These are phyloP conservation scores for Andrena camellia DNA, from an alignment of 2,888 invertebrate genomes.

Conservation along the genomic window DNA sequence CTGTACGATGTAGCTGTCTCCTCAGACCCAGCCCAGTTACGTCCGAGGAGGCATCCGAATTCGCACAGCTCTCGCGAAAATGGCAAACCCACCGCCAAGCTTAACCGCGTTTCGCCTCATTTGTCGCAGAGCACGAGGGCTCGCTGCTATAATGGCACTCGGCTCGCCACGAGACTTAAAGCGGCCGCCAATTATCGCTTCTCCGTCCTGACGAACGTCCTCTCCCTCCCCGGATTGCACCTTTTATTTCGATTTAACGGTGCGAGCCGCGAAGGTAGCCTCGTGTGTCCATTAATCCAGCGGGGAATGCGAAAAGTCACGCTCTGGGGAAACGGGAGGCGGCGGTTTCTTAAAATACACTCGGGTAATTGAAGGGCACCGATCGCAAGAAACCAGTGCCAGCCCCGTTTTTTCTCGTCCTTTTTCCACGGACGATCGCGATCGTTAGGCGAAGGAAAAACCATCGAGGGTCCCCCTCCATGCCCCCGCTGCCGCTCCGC, in stretches of 20 bases:
- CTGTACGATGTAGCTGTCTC: neutral
- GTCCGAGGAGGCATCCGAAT: neutral
- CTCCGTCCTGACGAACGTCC: slow-evolving; percentile 45
- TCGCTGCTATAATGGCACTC: slow-evolving; percentile 61
- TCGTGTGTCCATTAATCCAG: slow-evolving; percentile 66
- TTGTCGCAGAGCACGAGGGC: slow-evolving; percentile 60
- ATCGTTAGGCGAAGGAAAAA: slow-evolving; percentile 48
- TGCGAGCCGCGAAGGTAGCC: slow-evolving; percentile 33
- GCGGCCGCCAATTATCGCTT: slow-evolving; percentile 67
- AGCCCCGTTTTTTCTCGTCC: slow-evolving; percentile 2
- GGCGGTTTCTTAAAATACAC: slow-evolving; percentile 59
- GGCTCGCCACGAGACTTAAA: slow-evolving; percentile 49
- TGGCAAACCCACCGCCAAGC: slow-evolving; percentile 10
- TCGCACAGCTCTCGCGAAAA: neutral
- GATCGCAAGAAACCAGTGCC: slow-evolving; percentile 58
- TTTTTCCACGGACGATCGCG: slow-evolving; percentile 3
- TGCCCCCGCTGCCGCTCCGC: neutral
- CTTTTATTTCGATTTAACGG: slow-evolving; percentile 61
- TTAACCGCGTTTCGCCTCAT: slow-evolving; percentile 45
- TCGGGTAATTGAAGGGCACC: slow-evolving; percentile 61
- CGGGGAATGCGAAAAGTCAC: slow-evolving; percentile 63
- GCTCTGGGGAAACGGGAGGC: slow-evolving; percentile 54
- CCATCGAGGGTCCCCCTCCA: neutral
- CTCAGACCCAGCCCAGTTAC: slow-evolving; percentile 1
- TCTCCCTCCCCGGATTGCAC: neutral